Evolutionary conservation across 92 coral and sea anemone genomes (phyloP).

Genomic region (Heteractis magnifica): DNA sequence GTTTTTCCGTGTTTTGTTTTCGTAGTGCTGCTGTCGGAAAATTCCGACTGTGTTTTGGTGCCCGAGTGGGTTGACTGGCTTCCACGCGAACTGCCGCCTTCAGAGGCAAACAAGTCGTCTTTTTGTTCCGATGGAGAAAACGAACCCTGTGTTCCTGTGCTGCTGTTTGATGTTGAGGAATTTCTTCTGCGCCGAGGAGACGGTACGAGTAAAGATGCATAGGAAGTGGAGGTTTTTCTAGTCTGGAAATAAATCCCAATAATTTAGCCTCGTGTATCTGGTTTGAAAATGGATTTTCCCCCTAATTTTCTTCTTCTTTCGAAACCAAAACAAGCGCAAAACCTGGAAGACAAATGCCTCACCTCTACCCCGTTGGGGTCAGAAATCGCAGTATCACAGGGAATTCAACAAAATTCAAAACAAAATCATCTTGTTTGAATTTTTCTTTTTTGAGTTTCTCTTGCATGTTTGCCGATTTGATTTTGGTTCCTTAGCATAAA

Average conservation of each 20-base stretch:
- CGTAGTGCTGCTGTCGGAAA: background rate
- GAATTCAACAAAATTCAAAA: too few relatives aligned
- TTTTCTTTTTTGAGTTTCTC: too few relatives aligned
- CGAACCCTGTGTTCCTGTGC: background rate
- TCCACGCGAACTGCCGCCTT: background rate
- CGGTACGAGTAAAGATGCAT: constrained; percentile 8
- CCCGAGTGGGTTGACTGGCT: background rate
- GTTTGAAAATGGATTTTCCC: background rate
- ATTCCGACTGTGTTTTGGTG: background rate
- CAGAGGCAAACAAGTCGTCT: background rate
- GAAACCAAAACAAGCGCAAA: too few relatives aligned
- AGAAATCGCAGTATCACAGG: too few relatives aligned
- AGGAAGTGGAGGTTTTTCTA: constrained; percentile 7
- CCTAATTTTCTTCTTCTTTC: background rate
- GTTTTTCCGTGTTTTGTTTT: background rate
- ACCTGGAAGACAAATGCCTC: too few relatives aligned
- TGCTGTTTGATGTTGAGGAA: constrained; percentile 9
- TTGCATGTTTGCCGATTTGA: too few relatives aligned
- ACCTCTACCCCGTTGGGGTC: too few relatives aligned
- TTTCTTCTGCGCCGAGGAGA: constrained; percentile 7
- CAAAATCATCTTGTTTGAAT: too few relatives aligned
- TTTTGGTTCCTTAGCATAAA: too few relatives aligned
- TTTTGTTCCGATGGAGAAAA: background rate
- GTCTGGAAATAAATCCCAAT: background rate
- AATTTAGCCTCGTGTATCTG: background rate